phyloP scores from a whole-genome alignment of 2,113 vertebrate genomes.

The Circaetus cinerascens region DNA sequence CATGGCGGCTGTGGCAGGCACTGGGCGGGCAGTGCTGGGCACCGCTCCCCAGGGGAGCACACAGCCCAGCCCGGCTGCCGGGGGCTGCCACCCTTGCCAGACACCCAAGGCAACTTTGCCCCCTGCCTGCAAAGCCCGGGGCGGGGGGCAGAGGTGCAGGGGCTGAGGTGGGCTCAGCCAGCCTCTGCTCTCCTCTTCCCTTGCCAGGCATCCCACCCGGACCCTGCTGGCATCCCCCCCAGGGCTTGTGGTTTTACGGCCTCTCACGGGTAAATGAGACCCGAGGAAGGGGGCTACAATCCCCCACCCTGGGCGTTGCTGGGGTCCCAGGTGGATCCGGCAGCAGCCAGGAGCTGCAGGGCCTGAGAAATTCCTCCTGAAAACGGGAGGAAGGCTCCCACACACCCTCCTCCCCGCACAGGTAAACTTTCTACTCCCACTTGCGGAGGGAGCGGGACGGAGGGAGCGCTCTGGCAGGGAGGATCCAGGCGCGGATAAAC shows the following conservation, averaged over 20 bases:
- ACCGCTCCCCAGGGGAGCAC: background rate
- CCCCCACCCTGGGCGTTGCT: background rate
- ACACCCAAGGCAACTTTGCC: background rate
- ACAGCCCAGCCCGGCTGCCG: background rate
- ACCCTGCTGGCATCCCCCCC: background rate
- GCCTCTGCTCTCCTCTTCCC: background rate
- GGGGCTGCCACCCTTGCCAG: background rate
- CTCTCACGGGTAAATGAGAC: background rate
- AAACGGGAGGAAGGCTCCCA: background rate
- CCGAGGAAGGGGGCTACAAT: background rate
- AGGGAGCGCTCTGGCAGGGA: background rate
- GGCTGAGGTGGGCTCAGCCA: accelerated
- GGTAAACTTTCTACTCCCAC: slow-evolving; percentile 60
- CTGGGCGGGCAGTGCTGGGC: accelerated
- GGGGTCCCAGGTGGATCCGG: background rate
- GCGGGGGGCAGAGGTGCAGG: background rate
- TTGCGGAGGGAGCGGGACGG: background rate
- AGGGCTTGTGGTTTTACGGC: background rate
- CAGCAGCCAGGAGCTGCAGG: background rate
- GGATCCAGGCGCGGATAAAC: slow-evolving; percentile 36
- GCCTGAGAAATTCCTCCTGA: background rate
- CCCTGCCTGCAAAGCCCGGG: background rate
- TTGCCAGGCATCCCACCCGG: background rate
- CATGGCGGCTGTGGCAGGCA: background rate
- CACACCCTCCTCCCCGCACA: slow-evolving; percentile 2